Conservation (phyloP, 2,888 invertebrate genomes). For the Belgica antarctica region DNA sequence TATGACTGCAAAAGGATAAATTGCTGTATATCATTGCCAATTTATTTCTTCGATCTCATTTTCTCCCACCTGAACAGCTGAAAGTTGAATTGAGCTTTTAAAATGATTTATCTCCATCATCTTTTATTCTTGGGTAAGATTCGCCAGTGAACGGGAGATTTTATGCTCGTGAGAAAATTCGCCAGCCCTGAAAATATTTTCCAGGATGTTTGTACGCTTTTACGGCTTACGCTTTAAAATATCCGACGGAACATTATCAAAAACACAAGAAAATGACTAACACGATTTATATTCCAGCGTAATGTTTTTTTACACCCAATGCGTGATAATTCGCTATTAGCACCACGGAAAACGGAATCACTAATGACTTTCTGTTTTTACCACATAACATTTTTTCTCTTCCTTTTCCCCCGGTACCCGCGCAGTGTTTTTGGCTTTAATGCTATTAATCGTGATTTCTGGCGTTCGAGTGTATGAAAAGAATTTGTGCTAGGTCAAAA, state of each 20-base stretch:
- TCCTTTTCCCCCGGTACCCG: too few relatives aligned
- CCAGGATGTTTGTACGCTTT: too few relatives aligned
- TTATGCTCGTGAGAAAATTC: slow-evolving; percentile 37
- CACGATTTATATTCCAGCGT: slow-evolving; percentile 30
- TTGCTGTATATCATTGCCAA: slow-evolving; percentile 30
- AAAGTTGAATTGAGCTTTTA: background rate
- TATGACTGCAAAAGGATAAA: slow-evolving; percentile 34
- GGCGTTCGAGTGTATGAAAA: background rate
- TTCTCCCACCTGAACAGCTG: background rate
- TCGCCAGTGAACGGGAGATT: background rate
- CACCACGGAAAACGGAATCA: slow-evolving; percentile 29
- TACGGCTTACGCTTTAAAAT: too few relatives aligned
- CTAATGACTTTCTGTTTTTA: slow-evolving; percentile 41
- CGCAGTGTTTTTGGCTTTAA: slow-evolving; percentile 1
- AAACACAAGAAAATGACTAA: slow-evolving; percentile 25
- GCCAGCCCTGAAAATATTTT: too few relatives aligned
- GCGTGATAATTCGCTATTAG: slow-evolving; percentile 43
- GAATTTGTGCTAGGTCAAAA: background rate
- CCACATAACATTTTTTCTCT: background rate
- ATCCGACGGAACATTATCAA: too few relatives aligned
- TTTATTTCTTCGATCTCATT: slow-evolving; percentile 30
- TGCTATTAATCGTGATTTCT: slow-evolving; percentile 33
- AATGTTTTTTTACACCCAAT: slow-evolving; percentile 18
- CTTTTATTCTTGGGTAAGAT: background rate
- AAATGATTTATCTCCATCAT: background rate